Evolutionary conservation across 2,797 vertebrate species (phyloP), one percentile per base, ranked within the genome.

Genomic region (Austrolebias charrua): DNA sequence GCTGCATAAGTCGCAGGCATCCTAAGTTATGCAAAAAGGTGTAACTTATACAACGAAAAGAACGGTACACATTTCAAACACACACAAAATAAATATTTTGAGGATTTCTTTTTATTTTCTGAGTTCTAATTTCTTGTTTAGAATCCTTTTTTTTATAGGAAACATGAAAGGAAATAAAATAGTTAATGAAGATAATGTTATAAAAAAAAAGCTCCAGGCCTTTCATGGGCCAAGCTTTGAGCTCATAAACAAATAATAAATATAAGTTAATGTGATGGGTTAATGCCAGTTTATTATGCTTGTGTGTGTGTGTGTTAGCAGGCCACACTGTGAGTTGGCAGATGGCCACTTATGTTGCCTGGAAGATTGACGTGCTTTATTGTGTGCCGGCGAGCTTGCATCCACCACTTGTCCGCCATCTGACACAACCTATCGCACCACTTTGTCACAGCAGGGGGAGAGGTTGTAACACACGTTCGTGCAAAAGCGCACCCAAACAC

Each of bases 331-430:
- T 5, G 63, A 77, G 66, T 61, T 18, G 9, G 65, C 69, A 61
- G 66, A 79, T 75, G 75, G 81, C 49, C 43, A 42, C 40, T 46
- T 58, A 65, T 13, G 38, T 69, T 58, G 70, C 67, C 69, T 46
- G 5, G 46, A 68, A 85, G 89, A 91, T 78, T 87, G 88, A 90
- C 87, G 79, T 81, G 75, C 72, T 86, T 88, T 86, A 84, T 90
- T 71, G 50, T 76, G 71, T 63, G 69, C 71, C 66, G 79, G 66
- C 49, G 65, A 74, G 75, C 72, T 73, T 70, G 80, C 60, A 78
- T 88, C 86, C 67, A 64, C 65, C 74, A 38, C 59, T 84, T 83
- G 87, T 87, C 83, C 81, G 52, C 73, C 76, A 70, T 71, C 83
- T 83, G 81, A 85, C 88, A 85, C 1, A 19, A 73, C 84, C 84